Percentiles rank a stretch among this genome's conserved stretches.
These are phyloP conservation scores for Synanthedon myopaeformis DNA, from an alignment of 2,888 invertebrate genomes.

Conservation along the genomic window DNA sequence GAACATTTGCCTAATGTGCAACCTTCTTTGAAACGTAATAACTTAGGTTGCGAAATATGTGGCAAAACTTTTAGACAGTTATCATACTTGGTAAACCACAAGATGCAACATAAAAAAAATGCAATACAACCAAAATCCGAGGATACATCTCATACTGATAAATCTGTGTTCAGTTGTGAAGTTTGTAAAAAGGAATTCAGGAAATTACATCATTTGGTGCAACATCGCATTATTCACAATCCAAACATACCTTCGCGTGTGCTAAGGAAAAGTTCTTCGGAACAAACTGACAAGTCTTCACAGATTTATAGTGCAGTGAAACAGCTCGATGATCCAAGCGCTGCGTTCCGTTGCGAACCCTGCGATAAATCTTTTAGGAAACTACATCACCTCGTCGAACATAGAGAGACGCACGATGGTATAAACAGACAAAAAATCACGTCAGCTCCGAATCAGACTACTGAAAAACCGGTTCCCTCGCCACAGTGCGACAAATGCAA, in stretches of 20 bases:
- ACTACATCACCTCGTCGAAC: slow-evolving; percentile 62
- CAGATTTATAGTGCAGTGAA: slow-evolving; percentile 25
- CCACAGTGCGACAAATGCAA: slow-evolving; percentile 57
- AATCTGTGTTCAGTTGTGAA: slow-evolving; percentile 50
- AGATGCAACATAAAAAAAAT: slow-evolving; percentile 45
- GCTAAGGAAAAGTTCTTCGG: slow-evolving; percentile 43
- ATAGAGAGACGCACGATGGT: slow-evolving; percentile 59
- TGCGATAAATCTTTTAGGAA: slow-evolving; percentile 66
- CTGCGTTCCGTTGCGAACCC: slow-evolving; percentile 61
- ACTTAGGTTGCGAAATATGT: slow-evolving; percentile 54
- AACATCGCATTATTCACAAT: slow-evolving; percentile 56
- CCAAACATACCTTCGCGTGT: slow-evolving; percentile 25
- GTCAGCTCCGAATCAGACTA: slow-evolving; percentile 13
- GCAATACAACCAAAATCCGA: slow-evolving; percentile 26
- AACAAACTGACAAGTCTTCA: slow-evolving; percentile 31
- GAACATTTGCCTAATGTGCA: slow-evolving; percentile 21
- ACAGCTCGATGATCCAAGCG: slow-evolving; percentile 40
- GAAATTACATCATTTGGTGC: slow-evolving; percentile 59
- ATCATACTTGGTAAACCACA: slow-evolving; percentile 57
- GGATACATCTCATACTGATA: slow-evolving; percentile 16
- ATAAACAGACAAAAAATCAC: slow-evolving; percentile 43
- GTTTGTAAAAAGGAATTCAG: slow-evolving; percentile 61
- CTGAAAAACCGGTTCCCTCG: slow-evolving; percentile 21
- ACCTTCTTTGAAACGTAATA: slow-evolving; percentile 17
- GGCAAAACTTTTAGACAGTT: slow-evolving; percentile 60